phyloP scores from a whole-genome alignment of 2,113 vertebrate genomes.

The Porphyrio hochstetteri region DNA sequence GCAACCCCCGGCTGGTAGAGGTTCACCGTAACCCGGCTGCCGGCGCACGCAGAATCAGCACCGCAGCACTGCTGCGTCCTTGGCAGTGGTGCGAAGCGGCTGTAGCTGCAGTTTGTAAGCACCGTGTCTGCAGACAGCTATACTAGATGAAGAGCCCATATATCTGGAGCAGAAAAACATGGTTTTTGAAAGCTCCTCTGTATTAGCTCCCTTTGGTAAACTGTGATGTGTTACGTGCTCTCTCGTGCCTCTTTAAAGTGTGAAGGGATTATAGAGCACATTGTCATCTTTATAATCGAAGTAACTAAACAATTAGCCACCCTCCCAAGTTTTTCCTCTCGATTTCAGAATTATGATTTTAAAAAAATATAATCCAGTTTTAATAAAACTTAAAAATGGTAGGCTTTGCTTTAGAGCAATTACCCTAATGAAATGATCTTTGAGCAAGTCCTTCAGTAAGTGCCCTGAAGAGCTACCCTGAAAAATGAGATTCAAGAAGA shows the following conservation, averaged over 20 bases:
- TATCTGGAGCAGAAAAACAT: conserved; percentile 1
- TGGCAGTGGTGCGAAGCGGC: background rate
- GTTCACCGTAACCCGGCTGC: accelerated
- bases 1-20: accelerated
- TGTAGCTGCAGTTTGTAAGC: background rate
- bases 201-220: conserved; percentile 57
- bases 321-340: background rate
- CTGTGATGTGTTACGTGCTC: conserved; percentile 35
- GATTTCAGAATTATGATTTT: background rate
- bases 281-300: conserved; percentile 60
- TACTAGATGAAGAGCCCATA: background rate
- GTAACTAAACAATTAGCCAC: conserved; percentile 41
- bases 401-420: background rate
- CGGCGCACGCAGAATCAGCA: background rate
- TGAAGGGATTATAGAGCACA: conserved; percentile 38
- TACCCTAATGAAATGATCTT: background rate
- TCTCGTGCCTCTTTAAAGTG: conserved; percentile 34
- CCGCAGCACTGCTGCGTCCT: background rate
- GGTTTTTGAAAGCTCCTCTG: conserved; percentile 29
- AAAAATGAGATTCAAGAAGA: background rate
- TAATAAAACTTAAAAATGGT: background rate
- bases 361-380: background rate
- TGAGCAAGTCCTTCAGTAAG: background rate
- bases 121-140: background rate
- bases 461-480: background rate